phyloP scores from a whole-genome alignment of 2,113 vertebrate species.

The Tragulus kanchil region DNA sequence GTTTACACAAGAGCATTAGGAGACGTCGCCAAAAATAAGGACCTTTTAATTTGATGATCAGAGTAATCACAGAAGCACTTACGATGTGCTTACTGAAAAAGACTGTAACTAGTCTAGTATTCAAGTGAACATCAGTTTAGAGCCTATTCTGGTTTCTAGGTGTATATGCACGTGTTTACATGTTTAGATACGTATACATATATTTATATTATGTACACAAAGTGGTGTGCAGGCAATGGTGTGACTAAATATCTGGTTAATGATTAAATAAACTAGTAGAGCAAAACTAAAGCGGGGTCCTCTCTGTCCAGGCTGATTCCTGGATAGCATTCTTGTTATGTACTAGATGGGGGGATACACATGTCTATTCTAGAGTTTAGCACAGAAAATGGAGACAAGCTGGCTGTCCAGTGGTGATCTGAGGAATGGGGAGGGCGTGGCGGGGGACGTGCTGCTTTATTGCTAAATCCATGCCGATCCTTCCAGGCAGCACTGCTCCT shows the following conservation, averaged over 20 bases:
- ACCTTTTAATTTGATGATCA: constrained; percentile 49
- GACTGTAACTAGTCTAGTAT: not conserved
- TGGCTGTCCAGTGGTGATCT: not conserved
- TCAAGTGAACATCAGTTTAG: constrained; percentile 6
- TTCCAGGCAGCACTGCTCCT: not conserved
- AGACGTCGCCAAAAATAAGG: constrained; percentile 48
- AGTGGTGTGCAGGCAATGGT: not conserved
- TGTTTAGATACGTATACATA: not conserved
- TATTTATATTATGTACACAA: not conserved
- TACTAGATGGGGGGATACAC: not conserved
- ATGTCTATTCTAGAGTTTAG: not conserved
- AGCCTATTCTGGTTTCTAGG: not conserved
- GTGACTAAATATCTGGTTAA: not conserved
- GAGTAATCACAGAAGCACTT: constrained; percentile 12
- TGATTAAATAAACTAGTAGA: not conserved
- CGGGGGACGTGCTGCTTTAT: accelerated
- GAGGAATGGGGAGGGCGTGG: not conserved
- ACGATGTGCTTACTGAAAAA: constrained; percentile 45
- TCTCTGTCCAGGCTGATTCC: not conserved
- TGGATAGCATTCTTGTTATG: not conserved
- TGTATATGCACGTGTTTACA: not conserved
- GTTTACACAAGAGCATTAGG: constrained; percentile 48
- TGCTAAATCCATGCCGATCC: not conserved
- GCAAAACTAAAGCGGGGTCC: not conserved
- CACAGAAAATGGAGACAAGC: not conserved